Conservation (phyloP, 2,113 vertebrate genomes). For the Ailurus styani region DNA sequence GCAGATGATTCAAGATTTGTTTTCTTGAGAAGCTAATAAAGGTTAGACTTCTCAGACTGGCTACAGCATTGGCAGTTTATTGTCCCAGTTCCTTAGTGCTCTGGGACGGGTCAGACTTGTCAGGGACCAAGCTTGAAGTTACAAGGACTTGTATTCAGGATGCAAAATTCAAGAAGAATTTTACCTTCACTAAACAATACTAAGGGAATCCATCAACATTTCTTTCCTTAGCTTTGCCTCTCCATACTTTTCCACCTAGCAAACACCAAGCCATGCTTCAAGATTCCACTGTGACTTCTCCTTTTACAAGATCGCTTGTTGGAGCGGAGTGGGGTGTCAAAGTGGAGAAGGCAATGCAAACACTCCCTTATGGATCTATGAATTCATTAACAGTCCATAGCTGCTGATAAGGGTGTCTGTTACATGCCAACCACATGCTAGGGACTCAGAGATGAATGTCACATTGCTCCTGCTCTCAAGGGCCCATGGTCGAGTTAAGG, state of each 20-base stretch:
- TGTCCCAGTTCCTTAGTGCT: neutral
- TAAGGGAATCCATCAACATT: neutral
- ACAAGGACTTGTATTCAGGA: neutral
- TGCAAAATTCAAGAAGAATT: neutral
- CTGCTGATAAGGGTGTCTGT: neutral
- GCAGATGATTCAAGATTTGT: neutral
- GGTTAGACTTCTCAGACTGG: neutral
- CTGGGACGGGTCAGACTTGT: too few species aligned
- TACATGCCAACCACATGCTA: neutral
- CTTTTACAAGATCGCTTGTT: neutral
- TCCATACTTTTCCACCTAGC: neutral
- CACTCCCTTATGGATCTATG: neutral
- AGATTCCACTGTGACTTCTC: neutral
- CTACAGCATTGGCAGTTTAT: neutral
- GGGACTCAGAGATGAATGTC: neutral
- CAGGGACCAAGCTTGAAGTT: neutral
- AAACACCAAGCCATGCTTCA: neutral
- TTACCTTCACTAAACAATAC: neutral
- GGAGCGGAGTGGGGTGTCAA: neutral
- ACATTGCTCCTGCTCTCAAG: neutral
- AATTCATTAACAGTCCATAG: neutral
- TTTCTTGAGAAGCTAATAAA: neutral
- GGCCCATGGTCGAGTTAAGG: neutral
- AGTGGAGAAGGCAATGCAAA: neutral
- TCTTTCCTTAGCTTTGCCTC: neutral